phyloP scores from a whole-genome alignment of 2,113 vertebrate genomes.

The Syngnathus floridae region DNA sequence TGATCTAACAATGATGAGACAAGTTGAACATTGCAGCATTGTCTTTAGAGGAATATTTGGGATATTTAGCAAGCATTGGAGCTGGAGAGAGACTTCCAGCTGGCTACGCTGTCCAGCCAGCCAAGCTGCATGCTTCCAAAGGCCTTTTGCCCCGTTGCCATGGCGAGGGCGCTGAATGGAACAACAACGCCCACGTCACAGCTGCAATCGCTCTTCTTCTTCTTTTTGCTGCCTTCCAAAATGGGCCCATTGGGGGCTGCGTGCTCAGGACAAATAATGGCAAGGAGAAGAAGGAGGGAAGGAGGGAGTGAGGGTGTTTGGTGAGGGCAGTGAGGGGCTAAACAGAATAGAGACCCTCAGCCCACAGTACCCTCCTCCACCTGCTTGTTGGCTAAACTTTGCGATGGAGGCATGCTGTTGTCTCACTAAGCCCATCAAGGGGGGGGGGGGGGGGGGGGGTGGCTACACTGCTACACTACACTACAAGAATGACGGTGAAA shows the following conservation, averaged over 20 bases:
- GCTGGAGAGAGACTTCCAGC: constrained; percentile 48
- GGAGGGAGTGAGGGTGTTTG: constrained; percentile 42
- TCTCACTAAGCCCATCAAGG: constrained; percentile 2
- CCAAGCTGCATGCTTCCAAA: constrained; percentile 82
- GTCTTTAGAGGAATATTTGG: not conserved
- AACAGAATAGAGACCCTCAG: constrained; percentile 47
- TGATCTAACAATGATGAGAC: not conserved
- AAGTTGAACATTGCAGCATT: constrained; percentile 21
- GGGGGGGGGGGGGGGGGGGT: not conserved
- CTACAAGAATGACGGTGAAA: too few relatives aligned
- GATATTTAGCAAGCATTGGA: constrained; percentile 2
- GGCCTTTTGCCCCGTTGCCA: constrained; percentile 87
- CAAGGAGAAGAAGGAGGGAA: constrained; percentile 11
- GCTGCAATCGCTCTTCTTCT: constrained; percentile 64
- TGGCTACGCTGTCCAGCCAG: constrained; percentile 74
- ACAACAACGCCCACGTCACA: constrained; percentile 87
- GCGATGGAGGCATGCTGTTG: constrained; percentile 31
- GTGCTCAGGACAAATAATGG: constrained; percentile 64
- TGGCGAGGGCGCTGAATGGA: constrained; percentile 85
- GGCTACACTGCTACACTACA: not conserved
- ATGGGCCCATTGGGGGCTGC: constrained; percentile 71
- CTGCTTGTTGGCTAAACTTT: constrained; percentile 67
- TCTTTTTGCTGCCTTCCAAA: constrained; percentile 63
- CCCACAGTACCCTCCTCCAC: constrained; percentile 38
- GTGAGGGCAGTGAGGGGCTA: constrained; percentile 60